phyloP scores from a whole-genome alignment of 2,888 invertebrate species.

The Metallyticus violacea region DNA sequence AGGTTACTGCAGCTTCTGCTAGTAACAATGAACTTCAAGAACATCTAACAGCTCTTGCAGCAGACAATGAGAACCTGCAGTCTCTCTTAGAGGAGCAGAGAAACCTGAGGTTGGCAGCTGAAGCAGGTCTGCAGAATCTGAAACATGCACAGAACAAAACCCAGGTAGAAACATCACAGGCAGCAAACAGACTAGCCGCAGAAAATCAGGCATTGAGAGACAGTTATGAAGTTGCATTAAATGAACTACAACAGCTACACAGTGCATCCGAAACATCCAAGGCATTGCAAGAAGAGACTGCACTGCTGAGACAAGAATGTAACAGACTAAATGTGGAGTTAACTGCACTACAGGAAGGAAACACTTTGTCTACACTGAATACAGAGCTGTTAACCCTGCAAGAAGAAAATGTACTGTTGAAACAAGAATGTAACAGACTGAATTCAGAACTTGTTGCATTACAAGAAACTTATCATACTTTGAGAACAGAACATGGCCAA shows the following conservation, averaged over 20 bases:
- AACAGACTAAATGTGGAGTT: background rate
- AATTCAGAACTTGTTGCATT: slow-evolving; percentile 52
- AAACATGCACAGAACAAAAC: background rate
- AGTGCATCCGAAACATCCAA: background rate
- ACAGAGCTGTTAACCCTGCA: slow-evolving; percentile 20
- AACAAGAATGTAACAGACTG: slow-evolving; percentile 42
- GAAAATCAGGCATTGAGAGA: background rate
- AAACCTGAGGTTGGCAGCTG: slow-evolving; percentile 41
- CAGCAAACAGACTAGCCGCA: background rate
- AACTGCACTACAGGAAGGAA: background rate
- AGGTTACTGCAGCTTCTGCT: background rate
- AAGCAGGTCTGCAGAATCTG: slow-evolving; percentile 36
- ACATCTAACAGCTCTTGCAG: slow-evolving; percentile 56
- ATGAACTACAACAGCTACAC: background rate
- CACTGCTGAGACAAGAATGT: background rate
- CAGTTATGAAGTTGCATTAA: background rate
- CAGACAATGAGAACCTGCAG: slow-evolving; percentile 60
- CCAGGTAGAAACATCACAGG: background rate
- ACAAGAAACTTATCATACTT: slow-evolving; percentile 46
- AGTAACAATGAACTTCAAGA: slow-evolving; percentile 49
- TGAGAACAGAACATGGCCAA: slow-evolving; percentile 38
- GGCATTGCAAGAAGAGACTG: background rate
- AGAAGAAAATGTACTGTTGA: slow-evolving; percentile 17
- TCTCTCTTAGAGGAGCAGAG: slow-evolving; percentile 55
- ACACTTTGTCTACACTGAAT: background rate